These are phyloP conservation scores for Dynastes maya DNA, from an alignment of 2,888 invertebrate species.

Conservation along the genomic window DNA sequence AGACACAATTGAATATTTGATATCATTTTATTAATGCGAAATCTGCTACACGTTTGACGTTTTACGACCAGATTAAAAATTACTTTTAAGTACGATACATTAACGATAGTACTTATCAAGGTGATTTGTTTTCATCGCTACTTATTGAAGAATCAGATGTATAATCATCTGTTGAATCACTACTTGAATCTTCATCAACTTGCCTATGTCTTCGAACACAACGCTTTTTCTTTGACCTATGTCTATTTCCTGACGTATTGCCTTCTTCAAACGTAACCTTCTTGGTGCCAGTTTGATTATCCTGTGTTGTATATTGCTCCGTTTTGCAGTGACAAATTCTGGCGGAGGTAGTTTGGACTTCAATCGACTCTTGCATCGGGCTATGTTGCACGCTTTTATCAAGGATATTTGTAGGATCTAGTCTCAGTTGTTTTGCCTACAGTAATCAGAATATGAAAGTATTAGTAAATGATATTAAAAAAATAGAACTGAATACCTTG, in stretches of 20 bases:
- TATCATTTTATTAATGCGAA: no score
- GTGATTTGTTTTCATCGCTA: background rate
- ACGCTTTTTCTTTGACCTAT: background rate
- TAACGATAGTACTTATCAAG: background rate
- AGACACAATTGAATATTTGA: no score
- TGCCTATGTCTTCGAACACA: background rate
- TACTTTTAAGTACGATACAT: background rate
- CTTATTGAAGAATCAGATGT: background rate
- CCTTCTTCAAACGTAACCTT: slow-evolving; percentile 30
- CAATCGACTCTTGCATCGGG: slow-evolving; percentile 18
- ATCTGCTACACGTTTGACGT: no score
- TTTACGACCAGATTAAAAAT: no score
- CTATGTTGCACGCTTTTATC: slow-evolving; percentile 22
- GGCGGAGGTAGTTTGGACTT: slow-evolving; percentile 9
- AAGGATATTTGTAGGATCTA: background rate
- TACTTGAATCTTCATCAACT: slow-evolving; percentile 41
- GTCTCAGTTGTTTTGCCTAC: slow-evolving; percentile 11
- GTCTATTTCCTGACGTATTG: background rate
- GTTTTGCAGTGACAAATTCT: slow-evolving; percentile 19
- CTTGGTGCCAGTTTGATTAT: slow-evolving; percentile 33
- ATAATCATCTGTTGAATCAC: slow-evolving; percentile 8
- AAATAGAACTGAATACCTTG: background rate
- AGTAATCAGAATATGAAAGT: background rate
- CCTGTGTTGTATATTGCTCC: background rate
- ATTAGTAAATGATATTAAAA: background rate